phyloP scores from a whole-genome alignment of 1,140 invertebrate species.

The Caenorhabditis briggsae region DNA sequence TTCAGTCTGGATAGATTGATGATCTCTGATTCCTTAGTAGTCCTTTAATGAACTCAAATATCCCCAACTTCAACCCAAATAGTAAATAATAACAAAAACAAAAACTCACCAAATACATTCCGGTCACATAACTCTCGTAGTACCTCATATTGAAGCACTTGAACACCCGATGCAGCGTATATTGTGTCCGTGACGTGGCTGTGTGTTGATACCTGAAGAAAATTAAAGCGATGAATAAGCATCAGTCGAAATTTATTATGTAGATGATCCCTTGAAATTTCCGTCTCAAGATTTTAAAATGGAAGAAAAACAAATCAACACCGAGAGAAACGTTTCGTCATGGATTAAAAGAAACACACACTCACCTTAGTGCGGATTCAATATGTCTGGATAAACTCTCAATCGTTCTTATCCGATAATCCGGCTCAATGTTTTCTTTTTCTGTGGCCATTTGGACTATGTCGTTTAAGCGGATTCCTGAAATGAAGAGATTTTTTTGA shows the following conservation, averaged over 20 bases:
- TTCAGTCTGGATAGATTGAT: not conserved
- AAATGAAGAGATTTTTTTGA: conserved; percentile 12
- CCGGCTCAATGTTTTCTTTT: conserved; percentile 78
- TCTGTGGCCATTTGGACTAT: conserved; percentile 78
- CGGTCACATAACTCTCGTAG: conserved; percentile 77
- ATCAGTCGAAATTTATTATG: too few species aligned
- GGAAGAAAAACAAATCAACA: conserved; percentile 10
- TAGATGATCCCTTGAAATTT: not conserved
- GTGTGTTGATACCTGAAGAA: conserved; percentile 75
- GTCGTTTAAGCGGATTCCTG: conserved; percentile 77
- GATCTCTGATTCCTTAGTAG: not conserved
- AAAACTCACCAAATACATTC: conserved; percentile 74
- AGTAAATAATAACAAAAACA: not conserved
- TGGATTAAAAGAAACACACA: not conserved
- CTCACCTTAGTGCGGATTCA: conserved; percentile 73
- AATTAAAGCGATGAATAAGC: not conserved
- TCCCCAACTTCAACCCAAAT: not conserved
- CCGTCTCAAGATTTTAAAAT: conserved; percentile 1
- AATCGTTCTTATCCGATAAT: conserved; percentile 77
- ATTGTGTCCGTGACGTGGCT: conserved; percentile 77
- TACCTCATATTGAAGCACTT: conserved; percentile 78
- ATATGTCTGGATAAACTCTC: conserved; percentile 77
- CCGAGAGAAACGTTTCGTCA: conserved; percentile 8
- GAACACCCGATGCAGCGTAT: conserved; percentile 77
- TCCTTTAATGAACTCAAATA: not conserved